phyloP scores from a whole-genome alignment of 92 coral and sea anemone species.

The Palythoa grandis region DNA sequence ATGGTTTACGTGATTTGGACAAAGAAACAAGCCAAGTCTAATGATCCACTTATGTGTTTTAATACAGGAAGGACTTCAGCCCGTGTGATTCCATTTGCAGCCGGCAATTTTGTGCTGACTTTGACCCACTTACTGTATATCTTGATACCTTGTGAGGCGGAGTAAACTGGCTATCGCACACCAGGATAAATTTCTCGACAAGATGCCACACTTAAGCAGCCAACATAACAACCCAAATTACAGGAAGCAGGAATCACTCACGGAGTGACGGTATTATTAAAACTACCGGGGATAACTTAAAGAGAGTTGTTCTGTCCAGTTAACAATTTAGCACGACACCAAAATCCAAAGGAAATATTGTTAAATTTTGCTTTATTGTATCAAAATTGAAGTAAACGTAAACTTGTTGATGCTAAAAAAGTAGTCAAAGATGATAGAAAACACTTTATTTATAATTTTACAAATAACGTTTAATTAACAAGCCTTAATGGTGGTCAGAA shows the following conservation, averaged over 20 bases:
- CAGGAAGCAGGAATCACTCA: neutral
- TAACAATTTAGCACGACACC: neutral
- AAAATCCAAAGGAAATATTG: neutral
- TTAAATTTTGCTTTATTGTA: neutral
- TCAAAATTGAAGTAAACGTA: neutral
- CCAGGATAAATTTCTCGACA: conserved; percentile 11
- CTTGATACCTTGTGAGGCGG: conserved; percentile 31
- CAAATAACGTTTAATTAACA: neutral
- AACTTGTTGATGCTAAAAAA: neutral
- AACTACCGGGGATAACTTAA: neutral
- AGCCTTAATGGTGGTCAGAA: neutral
- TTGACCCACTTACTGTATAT: neutral
- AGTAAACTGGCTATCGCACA: conserved; percentile 15
- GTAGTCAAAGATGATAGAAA: neutral
- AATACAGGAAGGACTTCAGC: conserved; percentile 7
- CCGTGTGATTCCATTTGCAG: conserved; percentile 16
- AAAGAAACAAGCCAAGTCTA: conserved; percentile 4
- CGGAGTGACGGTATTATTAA: neutral
- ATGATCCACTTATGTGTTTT: conserved; percentile 4
- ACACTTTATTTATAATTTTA: neutral
- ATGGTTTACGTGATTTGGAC: conserved; percentile 23
- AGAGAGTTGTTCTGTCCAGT: neutral
- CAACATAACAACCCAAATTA: neutral
- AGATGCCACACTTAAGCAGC: neutral
- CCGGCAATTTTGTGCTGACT: conserved; percentile 1